Base-by-base conservation (phyloP, 2,888 invertebrate species). In the Hypselothyrea guttata region DNA sequence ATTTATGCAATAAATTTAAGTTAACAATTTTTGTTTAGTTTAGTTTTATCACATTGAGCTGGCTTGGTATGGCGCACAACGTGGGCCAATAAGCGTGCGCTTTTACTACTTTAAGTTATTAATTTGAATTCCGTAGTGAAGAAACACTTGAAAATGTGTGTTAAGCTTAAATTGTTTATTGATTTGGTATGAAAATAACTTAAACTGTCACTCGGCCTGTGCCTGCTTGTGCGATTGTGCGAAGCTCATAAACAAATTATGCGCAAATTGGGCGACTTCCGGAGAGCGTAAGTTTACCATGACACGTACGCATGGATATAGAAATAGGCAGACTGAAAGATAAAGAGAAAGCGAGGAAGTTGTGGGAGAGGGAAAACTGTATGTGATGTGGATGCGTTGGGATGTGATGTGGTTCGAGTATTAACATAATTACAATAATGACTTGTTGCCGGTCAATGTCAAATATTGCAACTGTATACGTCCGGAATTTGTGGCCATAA, bases 371-470 rank as follows among this genome's bases (percentile, higher is more conserved):
- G 37, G 18, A 18, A 11, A 15, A 15, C 9, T 9, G 16, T 16
- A n/a, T 5, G 37, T n/a, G 7, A 16, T 33, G 40, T 9, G 13
- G 30, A 45, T 55, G 38, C 38, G 28, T 37, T 38, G 31, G 18
- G 55, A 35, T 49, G 31, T 33, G 41, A 28, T 33, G 51, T 38
- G 57, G 40, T 49, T 13, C 27, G 52, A 49, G 57, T 59, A 77
- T 81, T 74, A 84, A 71, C 74, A 84, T 81, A 84, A 84, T 81
- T 77, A 70, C 70, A 65, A 66, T 84, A 84, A 84, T 77, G 79
- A 74, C 84, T 74, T 84, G 77, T 66, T 81, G 81, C 78, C 78
- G 55, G 47, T 46, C 63, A 51, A 51, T 61, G 62, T 41, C 52
- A 55, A 44, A 47, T 35, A 33, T 28, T 33, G 37, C 12, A 13